Evolutionary conservation across 2,888 invertebrate species (phyloP), one percentile per base, ranked within the genome.

Genomic region (Polyommatus iphigenia): DNA sequence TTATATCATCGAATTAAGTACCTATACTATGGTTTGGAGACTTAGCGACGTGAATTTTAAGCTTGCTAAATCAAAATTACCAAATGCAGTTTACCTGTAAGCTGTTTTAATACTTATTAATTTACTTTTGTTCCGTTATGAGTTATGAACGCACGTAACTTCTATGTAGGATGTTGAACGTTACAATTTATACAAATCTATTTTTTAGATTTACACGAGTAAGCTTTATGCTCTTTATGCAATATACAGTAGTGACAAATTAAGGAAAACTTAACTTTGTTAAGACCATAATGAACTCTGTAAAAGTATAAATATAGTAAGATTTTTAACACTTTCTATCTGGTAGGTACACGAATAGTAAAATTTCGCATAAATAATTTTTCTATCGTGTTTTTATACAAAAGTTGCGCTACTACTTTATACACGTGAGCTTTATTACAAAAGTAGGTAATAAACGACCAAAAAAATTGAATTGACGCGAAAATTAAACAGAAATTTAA

Each of bases 41-140:
- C 75, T 54, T 75, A 75, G 75, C 7, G 54, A 75, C 24, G 50
- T 46, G 15, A 46, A 29, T 54, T 72, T 46, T 29, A 75, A 75
- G 75, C 75, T 75, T 75, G 20, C 46, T 75, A 75, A 50, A 72
- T 41, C n/a, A 36, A 72, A 72, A 72, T 41, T 41, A 72, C 72
- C 41, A 75, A 75, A 75, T 75, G 75, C 54, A 75, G 29, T 75
- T 75, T 75, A 75, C 75, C 75, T 24, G 75, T 75, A 75, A 75
- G 75, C 75, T 75, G 75, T 75, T 75, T 73, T 73, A 73, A 75
- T 54, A 75, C 50, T 54, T 54, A 75, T 54, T 75, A 75, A 29
- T 75, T 75, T 50, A 75, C 20, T 46, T 75, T 75, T 75, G 75
- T 46, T 75, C 75, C 46, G 75, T 54, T 15, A 50, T 29, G 50